Evolutionary conservation across 1,140 invertebrate genomes (phyloP), one percentile per base, ranked within the genome.

Genomic region (Drosophila truncata): DNA sequence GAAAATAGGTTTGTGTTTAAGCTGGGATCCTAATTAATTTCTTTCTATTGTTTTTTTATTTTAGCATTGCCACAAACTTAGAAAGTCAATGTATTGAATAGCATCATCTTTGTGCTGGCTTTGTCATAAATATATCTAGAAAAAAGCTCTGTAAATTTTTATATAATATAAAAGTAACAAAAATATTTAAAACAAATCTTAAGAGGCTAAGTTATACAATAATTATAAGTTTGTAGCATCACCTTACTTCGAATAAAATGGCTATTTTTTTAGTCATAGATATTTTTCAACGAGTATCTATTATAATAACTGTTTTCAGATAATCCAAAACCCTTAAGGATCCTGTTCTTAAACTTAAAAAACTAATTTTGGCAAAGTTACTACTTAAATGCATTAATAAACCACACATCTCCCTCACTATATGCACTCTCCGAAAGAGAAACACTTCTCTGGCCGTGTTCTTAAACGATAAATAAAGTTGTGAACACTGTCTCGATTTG

Each of bases 401-500:
- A 4, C 23, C 31, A 5, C 10, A 29, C 13, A 20, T 14, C 37
- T 8, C 16, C 16, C 23, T 16, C 25, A 3, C 33, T 29, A 66
- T 4, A 31, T n/a, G 37, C 42, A 33, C 55, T 44, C 41, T 44
- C n/a, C 13, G 1, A 33, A 35, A 9, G n/a, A 33, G 20, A 37
- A 47, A 42, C 46, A 37, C 50, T 41, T 50, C 37, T 52, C 66
- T 57, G 59, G 63, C 60, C 75, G 72, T 79, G 83, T 80, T 83
- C 84, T 66, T 46, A 44, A 74, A 69, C 85, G 69, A 90, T 88
- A 88, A 88, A 90, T 88, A 81, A 88, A 88, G 85, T 78, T 88
- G 85, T 88, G 85, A 88, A 81, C 81, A 90, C 73, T 78, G 73
- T 58, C 77, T 74, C 84, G 85, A 88, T 87, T 87, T 88, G 84